These are phyloP conservation scores for Hemibagrus guttatus DNA, from an alignment of 2,797 vertebrate species.

Conservation along the genomic window DNA sequence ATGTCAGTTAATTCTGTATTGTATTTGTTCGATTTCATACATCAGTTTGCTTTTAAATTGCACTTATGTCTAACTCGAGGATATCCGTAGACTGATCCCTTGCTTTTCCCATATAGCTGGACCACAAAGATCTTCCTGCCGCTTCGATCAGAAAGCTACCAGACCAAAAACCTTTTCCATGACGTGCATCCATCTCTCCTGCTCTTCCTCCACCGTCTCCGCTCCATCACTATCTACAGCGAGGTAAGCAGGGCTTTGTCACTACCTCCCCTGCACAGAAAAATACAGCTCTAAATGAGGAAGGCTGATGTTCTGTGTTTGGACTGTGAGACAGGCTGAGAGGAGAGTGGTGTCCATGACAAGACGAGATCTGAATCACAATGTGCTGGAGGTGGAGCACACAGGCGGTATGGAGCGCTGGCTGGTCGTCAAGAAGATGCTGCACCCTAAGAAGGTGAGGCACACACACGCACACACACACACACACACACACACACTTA, in stretches of 20 bases:
- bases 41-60: neutral
- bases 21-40: neutral
- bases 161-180: slow-evolving; percentile 80
- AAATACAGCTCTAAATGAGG: neutral
- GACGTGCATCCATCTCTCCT: slow-evolving; percentile 81
- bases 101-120: slow-evolving; percentile 68
- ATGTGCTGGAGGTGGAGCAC: slow-evolving; percentile 77
- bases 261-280: neutral
- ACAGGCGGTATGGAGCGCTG: slow-evolving; percentile 74
- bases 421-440: slow-evolving; percentile 76
- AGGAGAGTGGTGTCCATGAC: slow-evolving; percentile 73
- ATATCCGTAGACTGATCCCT: neutral
- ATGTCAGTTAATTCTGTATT: neutral
- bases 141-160: slow-evolving; percentile 74
- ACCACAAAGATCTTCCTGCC: slow-evolving; percentile 80
- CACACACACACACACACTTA: neutral
- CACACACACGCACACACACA: slow-evolving; percentile 4
- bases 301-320: neutral
- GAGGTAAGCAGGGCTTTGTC: slow-evolving; percentile 62
- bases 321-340: slow-evolving; percentile 65
- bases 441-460: slow-evolving; percentile 73
- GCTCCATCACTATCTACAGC: slow-evolving; percentile 77
- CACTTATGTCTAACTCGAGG: neutral
- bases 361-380: slow-evolving; percentile 74
- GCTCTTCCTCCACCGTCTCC: slow-evolving; percentile 81